Conservation (phyloP, 2,113 vertebrate genomes). For the Cichladusa arquata region DNA sequence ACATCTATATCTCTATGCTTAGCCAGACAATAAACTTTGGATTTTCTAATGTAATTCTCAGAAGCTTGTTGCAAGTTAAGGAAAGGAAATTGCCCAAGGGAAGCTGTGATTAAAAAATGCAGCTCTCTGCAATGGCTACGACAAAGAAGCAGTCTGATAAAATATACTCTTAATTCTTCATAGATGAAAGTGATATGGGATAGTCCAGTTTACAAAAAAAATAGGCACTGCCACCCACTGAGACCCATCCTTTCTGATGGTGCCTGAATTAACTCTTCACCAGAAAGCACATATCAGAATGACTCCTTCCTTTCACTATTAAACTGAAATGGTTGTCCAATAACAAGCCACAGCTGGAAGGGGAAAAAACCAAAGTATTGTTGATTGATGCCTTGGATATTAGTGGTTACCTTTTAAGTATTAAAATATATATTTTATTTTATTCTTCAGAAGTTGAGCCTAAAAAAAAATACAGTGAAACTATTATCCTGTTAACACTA, state of each 20-base stretch:
- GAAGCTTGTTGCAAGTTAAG: neutral
- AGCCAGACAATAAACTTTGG: neutral
- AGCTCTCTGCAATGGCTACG: neutral
- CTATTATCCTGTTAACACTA: neutral
- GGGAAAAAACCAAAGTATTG: neutral
- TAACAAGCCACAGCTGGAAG: neutral
- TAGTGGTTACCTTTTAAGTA: neutral
- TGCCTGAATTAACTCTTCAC: neutral
- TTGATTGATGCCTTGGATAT: neutral
- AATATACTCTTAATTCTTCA: neutral
- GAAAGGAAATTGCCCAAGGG: neutral
- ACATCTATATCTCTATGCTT: neutral
- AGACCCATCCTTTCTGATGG: neutral
- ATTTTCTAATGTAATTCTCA: neutral
- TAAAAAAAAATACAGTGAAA: neutral
- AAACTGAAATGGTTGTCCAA: neutral
- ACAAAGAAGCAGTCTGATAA: neutral
- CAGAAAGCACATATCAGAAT: neutral
- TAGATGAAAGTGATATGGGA: neutral
- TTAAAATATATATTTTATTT: neutral
- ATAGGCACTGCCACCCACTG: neutral
- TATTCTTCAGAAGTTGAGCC: neutral
- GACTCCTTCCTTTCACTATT: neutral
- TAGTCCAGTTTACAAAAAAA: neutral
- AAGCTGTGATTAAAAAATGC: neutral